Evolutionary conservation across 2,888 invertebrate genomes (phyloP).

Genomic region (Orthonychiurus folsomi): DNA sequence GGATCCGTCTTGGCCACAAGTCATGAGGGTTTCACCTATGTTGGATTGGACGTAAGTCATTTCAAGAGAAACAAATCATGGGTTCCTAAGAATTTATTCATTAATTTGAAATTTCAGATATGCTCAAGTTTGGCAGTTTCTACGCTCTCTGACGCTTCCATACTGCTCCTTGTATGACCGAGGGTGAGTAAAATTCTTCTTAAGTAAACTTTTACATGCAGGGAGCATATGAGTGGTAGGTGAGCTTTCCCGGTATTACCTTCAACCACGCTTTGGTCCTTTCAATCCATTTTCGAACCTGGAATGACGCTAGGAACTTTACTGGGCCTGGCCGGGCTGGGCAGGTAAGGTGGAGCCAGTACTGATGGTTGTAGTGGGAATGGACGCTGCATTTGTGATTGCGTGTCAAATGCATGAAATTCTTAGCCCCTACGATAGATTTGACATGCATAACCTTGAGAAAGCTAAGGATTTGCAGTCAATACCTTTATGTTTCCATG

Average conservation of each 20-base stretch:
- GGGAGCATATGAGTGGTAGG: no score
- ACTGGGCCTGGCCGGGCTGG: background rate
- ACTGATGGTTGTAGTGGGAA: no score
- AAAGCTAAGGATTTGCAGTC: background rate
- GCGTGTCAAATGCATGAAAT: background rate
- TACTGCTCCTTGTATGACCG: conserved; percentile 85
- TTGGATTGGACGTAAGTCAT: conserved; percentile 93
- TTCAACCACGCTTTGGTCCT: no score
- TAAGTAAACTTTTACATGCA: no score
- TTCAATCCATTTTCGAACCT: no score
- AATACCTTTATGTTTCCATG: background rate
- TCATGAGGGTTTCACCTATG: conserved; percentile 80
- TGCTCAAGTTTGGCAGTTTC: conserved; percentile 81
- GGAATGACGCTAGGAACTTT: no score
- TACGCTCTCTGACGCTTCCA: conserved; percentile 66
- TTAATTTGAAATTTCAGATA: no score
- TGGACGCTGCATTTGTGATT: background rate
- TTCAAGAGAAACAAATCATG: no score
- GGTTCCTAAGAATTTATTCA: no score
- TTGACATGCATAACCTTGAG: conserved; percentile 1
- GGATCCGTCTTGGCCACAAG: conserved; percentile 79
- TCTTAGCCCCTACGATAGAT: background rate
- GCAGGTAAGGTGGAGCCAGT: no score
- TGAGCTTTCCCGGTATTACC: no score
- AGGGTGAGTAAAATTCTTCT: conserved; percentile 53